Evolutionary conservation across 2,797 vertebrate genomes (phyloP).

Genomic region (Notamacropus eugenii): DNA sequence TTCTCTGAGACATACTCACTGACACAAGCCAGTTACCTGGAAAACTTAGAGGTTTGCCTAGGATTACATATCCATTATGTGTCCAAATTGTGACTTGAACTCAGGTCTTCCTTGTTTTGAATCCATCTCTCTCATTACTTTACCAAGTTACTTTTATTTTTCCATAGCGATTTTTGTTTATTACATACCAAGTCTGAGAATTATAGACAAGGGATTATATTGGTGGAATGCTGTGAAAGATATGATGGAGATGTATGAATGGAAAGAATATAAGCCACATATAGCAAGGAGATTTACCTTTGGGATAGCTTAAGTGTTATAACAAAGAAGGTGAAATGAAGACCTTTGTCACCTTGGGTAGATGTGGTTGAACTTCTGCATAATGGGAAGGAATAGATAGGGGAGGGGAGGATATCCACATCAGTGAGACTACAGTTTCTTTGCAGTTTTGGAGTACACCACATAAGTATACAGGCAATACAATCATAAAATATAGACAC

Average conservation of each 20-base stretch:
- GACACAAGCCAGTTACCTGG: not conserved
- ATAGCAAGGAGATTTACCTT: not conserved
- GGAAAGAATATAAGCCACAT: not conserved
- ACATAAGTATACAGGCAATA: not conserved
- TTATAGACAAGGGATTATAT: not conserved
- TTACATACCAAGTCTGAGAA: not conserved
- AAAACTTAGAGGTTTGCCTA: not conserved
- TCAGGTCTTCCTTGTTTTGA: not conserved
- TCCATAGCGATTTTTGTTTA: not conserved
- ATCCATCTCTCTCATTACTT: not conserved
- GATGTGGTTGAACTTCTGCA: not conserved
- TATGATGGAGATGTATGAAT: not conserved
- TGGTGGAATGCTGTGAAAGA: not conserved
- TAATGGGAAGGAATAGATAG: not conserved
- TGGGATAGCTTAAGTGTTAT: not conserved
- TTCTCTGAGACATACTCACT: not conserved
- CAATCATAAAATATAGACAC: not conserved
- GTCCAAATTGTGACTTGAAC: not conserved
- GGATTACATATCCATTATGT: not conserved
- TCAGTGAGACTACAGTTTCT: not conserved
- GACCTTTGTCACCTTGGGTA: not conserved
- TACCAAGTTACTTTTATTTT: not conserved
- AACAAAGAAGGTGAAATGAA: not conserved
- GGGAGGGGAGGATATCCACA: not conserved
- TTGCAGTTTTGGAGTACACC: not conserved